phyloP scores from a whole-genome alignment of 2,113 vertebrate species.

The Paralichthys olivaceus region DNA sequence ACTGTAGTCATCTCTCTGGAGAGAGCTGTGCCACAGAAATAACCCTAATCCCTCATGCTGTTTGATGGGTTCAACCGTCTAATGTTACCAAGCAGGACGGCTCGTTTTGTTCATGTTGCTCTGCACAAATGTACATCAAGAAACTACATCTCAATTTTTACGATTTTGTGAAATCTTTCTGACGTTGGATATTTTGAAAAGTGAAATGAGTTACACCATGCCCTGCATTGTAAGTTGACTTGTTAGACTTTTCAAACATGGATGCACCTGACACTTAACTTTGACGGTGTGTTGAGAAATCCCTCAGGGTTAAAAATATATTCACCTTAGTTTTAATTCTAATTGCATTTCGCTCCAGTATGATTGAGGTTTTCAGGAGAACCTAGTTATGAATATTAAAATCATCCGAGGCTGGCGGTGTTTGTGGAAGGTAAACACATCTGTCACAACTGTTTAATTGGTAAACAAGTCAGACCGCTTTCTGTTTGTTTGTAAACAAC shows the following conservation, averaged over 20 bases:
- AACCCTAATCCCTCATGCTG: constrained; percentile 35
- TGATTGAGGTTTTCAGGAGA: constrained; percentile 42
- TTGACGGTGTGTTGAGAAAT: neutral
- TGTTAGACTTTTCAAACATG: neutral
- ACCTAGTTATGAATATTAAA: constrained; percentile 80
- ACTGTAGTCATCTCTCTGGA: constrained; percentile 49
- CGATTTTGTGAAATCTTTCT: too few relatives aligned
- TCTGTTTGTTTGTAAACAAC: constrained; percentile 79
- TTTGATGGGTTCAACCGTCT: constrained; percentile 29
- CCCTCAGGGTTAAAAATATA: neutral
- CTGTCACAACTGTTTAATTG: constrained; percentile 78
- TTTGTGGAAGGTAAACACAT: constrained; percentile 80
- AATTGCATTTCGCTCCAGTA: constrained; percentile 20
- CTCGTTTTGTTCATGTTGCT: constrained; percentile 1
- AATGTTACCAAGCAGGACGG: constrained; percentile 9
- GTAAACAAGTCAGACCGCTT: constrained; percentile 77
- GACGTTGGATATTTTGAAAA: neutral
- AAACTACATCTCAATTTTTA: neutral
- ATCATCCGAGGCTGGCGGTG: constrained; percentile 64
- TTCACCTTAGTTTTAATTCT: constrained; percentile 20
- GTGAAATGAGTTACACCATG: neutral
- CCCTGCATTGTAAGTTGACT: neutral
- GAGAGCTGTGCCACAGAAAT: constrained; percentile 42
- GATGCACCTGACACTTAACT: neutral
- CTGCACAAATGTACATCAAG: neutral